Evolutionary conservation across 2,113 vertebrate genomes (phyloP).

Genomic region (Aphelocoma coerulescens): DNA sequence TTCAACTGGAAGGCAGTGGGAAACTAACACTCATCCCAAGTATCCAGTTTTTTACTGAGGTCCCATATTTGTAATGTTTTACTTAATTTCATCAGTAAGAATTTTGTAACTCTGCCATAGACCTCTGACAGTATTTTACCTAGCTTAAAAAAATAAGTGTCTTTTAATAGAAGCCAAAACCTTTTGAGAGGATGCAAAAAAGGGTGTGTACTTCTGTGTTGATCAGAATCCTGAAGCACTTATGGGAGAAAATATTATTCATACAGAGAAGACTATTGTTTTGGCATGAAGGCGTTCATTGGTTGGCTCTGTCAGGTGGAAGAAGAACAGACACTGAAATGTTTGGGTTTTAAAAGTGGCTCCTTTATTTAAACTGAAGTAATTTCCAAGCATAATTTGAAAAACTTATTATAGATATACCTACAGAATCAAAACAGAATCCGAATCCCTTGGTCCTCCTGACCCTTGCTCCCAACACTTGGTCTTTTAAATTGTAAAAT

Average conservation of each 20-base stretch:
- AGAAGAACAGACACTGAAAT: neutral
- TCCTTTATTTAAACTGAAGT: neutral
- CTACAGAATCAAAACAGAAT: neutral
- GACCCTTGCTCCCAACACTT: neutral
- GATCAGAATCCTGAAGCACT: neutral
- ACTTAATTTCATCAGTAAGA: neutral
- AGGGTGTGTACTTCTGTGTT: neutral
- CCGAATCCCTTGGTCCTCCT: neutral
- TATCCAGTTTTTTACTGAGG: neutral
- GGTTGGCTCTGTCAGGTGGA: neutral
- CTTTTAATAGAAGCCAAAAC: neutral
- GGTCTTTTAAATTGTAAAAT: neutral
- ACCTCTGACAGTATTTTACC: neutral
- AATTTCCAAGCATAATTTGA: neutral
- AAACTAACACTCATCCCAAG: neutral
- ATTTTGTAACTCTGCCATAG: neutral
- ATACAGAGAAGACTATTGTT: neutral
- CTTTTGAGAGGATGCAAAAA: neutral
- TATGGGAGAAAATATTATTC: neutral
- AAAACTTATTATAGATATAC: neutral
- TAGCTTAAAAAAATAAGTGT: neutral
- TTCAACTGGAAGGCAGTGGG: rapidly evolving
- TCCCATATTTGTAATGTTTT: neutral
- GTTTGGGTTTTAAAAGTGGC: neutral
- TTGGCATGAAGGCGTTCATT: neutral